phyloP scores from a whole-genome alignment of 2,888 invertebrate species.

The Pollenia griseotomentosa region DNA sequence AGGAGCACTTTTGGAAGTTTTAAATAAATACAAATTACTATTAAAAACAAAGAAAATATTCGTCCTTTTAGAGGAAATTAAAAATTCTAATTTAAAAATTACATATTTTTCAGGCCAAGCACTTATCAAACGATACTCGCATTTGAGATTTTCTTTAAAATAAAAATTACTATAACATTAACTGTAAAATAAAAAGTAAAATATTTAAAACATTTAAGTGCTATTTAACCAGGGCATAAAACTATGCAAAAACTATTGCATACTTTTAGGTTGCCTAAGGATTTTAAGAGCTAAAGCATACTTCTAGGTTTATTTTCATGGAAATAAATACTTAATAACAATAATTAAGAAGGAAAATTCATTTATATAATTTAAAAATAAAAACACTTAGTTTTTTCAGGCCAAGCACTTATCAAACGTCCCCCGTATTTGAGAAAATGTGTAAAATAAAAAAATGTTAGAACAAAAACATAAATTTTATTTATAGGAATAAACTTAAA shows the following conservation, averaged over 20 bases:
- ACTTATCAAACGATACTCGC: conserved; percentile 31
- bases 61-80: background rate
- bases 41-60: too few relatives aligned
- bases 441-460: background rate
- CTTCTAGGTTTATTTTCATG: background rate
- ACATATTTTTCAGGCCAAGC: background rate
- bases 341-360: background rate
- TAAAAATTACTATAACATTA: background rate
- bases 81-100: background rate
- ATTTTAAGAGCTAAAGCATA: conserved; percentile 17
- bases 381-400: background rate
- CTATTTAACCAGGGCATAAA: background rate
- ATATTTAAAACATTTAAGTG: background rate
- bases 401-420: conserved; percentile 24
- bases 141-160: background rate
- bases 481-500: background rate
- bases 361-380: too few relatives aligned
- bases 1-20: too few relatives aligned
- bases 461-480: background rate
- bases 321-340: too few relatives aligned
- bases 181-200: background rate
- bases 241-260: conserved; percentile 19
- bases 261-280: conserved; percentile 21
- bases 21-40: too few relatives aligned
- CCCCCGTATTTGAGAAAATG: background rate